phyloP scores from a whole-genome alignment of 2,888 invertebrate genomes.

The Andrena camellia region DNA sequence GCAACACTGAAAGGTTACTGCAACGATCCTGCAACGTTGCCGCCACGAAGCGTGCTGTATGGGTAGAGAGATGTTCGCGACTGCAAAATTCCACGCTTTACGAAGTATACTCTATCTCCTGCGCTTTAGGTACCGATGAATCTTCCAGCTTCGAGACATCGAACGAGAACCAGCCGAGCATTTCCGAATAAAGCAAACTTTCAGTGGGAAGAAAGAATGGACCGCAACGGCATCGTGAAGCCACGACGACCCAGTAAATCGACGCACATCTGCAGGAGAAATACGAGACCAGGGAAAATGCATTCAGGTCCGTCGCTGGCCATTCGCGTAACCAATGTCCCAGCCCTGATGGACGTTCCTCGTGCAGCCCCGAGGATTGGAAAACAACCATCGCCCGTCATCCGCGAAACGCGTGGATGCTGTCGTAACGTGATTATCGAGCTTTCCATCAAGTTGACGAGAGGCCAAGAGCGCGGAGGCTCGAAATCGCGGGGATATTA shows the following conservation, averaged over 20 bases:
- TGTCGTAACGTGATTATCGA: neutral
- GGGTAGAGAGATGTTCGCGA: too few relatives aligned
- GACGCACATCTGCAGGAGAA: neutral
- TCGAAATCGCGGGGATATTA: neutral
- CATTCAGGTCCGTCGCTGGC: neutral
- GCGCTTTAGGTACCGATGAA: too few relatives aligned
- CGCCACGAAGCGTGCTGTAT: too few relatives aligned
- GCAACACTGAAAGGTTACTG: too few relatives aligned
- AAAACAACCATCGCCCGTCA: conserved; percentile 4
- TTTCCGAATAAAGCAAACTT: neutral
- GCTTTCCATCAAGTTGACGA: neutral
- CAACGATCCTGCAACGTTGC: too few relatives aligned
- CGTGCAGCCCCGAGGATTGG: neutral
- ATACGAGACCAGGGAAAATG: neutral
- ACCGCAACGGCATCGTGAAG: neutral
- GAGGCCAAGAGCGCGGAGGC: neutral
- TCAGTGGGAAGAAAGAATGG: neutral
- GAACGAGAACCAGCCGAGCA: neutral
- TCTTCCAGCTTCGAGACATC: too few relatives aligned
- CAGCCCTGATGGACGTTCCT: conserved; percentile 4
- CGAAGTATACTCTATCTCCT: too few relatives aligned
- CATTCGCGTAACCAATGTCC: neutral
- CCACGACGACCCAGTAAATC: neutral
- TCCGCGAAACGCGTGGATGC: neutral
- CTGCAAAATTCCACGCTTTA: too few relatives aligned